Conservation (phyloP, 2,113 vertebrate species). For the Rhinichthys klamathensis region DNA sequence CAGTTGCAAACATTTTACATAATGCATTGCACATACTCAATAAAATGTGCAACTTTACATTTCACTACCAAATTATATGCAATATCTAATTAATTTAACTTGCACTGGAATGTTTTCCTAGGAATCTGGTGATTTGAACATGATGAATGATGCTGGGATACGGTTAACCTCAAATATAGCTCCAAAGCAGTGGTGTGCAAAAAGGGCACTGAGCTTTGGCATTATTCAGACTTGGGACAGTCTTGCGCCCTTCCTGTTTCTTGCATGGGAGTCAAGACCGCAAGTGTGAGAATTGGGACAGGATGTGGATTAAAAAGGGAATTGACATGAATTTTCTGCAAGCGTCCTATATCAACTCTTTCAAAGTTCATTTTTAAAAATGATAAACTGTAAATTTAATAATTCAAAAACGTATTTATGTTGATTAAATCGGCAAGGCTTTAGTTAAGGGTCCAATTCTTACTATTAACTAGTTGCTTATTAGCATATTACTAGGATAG, state of each 20-base stretch:
- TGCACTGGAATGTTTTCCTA: not conserved
- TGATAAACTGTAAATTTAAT: not conserved
- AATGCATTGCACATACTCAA: not conserved
- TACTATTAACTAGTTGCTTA: too few relatives aligned
- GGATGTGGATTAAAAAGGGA: not conserved
- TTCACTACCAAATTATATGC: not conserved
- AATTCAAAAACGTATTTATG: not conserved
- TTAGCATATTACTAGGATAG: too few relatives aligned
- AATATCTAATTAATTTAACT: not conserved
- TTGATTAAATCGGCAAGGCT: not conserved
- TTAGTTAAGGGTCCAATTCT: too few relatives aligned
- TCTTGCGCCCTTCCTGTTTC: not conserved
- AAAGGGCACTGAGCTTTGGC: not conserved
- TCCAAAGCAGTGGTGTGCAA: too few relatives aligned
- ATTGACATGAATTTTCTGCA: not conserved
- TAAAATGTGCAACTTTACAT: not conserved
- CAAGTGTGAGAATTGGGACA: not conserved
- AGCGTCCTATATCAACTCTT: not conserved
- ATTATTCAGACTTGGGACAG: not conserved
- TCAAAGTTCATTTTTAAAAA: not conserved
- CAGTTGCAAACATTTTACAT: not conserved
- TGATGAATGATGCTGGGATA: not conserved
- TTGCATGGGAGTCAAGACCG: not conserved
- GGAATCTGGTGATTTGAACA: not conserved
- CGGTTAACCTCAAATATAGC: not conserved